Evolutionary conservation across 2,888 invertebrate species (phyloP).

Genomic region (Chesias legatella): DNA sequence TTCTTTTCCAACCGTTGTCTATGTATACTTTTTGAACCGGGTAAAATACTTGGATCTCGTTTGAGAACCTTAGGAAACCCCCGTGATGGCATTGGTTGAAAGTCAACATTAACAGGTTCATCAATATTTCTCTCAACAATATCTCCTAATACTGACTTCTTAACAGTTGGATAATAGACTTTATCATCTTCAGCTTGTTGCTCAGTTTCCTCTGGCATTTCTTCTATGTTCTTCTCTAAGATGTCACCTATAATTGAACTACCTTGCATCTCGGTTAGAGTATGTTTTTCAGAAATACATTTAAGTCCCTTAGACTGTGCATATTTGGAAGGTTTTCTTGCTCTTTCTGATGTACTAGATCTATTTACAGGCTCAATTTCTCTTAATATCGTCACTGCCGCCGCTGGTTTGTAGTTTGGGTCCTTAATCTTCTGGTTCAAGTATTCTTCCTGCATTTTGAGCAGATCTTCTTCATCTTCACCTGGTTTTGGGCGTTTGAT

Average conservation of each 20-base stretch:
- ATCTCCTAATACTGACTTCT: constrained; percentile 68
- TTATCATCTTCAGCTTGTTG: constrained; percentile 54
- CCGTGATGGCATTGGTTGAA: constrained; percentile 48
- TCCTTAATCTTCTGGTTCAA: constrained; percentile 76
- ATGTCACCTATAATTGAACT: constrained; percentile 50
- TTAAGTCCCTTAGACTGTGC: constrained; percentile 61
- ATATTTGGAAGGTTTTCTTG: constrained; percentile 64
- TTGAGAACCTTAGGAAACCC: constrained; percentile 78
- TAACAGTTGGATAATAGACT: constrained; percentile 70
- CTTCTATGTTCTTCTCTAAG: constrained; percentile 52
- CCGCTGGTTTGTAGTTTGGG: constrained; percentile 81
- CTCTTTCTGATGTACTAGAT: constrained; percentile 27
- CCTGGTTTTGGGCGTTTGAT: constrained; percentile 83
- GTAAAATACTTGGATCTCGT: constrained; percentile 46
- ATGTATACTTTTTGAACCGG: constrained; percentile 71
- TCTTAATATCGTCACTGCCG: constrained; percentile 77
- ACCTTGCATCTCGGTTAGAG: constrained; percentile 40
- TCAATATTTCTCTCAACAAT: constrained; percentile 78
- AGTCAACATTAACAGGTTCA: constrained; percentile 32
- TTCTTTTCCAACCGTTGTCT: constrained; percentile 56
- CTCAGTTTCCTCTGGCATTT: constrained; percentile 19
- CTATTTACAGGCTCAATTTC: constrained; percentile 47
- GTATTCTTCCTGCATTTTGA: constrained; percentile 87
- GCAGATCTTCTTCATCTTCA: constrained; percentile 87
- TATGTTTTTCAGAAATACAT: constrained; percentile 61